These are phyloP conservation scores for Adoxophyes honmai DNA, from an alignment of 1,140 invertebrate species.

Conservation along the genomic window DNA sequence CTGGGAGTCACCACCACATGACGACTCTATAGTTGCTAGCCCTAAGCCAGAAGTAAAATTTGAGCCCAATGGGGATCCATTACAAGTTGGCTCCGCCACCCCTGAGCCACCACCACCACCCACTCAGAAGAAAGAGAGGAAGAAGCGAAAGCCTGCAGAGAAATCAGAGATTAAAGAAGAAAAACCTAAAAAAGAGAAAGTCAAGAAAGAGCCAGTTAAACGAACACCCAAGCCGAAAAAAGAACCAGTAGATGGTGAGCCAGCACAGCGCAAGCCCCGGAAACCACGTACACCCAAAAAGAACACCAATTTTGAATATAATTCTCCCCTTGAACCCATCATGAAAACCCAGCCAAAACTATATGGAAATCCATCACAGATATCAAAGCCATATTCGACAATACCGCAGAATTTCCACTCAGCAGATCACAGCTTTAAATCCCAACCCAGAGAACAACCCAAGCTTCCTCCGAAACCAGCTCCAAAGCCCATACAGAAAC, in stretches of 20 bases:
- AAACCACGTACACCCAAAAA: conserved; percentile 54
- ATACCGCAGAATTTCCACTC: not conserved
- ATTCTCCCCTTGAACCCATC: conserved; percentile 42
- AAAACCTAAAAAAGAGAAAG: conserved; percentile 48
- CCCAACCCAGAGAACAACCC: not conserved
- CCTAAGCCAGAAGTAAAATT: not conserved
- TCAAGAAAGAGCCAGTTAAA: conserved; percentile 45
- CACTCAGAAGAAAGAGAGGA: conserved; percentile 40
- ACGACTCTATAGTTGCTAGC: conserved; percentile 19
- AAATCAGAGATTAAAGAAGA: conserved; percentile 38
- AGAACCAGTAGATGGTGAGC: conserved; percentile 24
- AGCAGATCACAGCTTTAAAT: not conserved
- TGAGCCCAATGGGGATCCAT: conserved; percentile 4
- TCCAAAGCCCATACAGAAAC: conserved; percentile 19
- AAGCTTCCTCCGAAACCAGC: conserved; percentile 29
- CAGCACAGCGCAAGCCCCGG: conserved; percentile 46
- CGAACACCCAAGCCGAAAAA: conserved; percentile 34
- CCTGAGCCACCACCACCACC: not conserved
- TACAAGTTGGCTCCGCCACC: conserved; percentile 9
- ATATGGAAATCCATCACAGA: conserved; percentile 12
- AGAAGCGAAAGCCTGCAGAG: conserved; percentile 46
- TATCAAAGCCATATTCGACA: not conserved
- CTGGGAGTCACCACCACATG: conserved; percentile 58
- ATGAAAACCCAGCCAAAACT: conserved; percentile 25
- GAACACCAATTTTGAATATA: conserved; percentile 47